Conservation (phyloP, 2,888 invertebrate species). For the Boloria selene region DNA sequence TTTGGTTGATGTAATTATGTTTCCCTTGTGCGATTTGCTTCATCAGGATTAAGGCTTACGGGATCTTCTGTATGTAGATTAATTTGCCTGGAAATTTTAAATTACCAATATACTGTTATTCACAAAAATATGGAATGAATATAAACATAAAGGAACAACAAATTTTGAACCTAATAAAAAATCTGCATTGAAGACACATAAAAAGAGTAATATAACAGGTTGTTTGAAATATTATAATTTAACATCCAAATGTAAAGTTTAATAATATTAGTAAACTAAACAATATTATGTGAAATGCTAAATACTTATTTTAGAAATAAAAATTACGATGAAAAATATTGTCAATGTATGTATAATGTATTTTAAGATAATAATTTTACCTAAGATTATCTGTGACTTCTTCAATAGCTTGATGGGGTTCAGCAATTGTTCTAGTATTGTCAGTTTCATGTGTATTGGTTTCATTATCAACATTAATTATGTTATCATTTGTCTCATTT, state of each 20-base stretch:
- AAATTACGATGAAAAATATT: too few relatives aligned
- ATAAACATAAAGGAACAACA: too few relatives aligned
- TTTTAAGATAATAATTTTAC: constrained; percentile 24
- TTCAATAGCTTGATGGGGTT: constrained; percentile 23
- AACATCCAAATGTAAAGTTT: too few relatives aligned
- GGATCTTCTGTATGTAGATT: constrained; percentile 13
- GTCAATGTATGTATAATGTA: background rate
- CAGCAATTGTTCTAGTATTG: constrained; percentile 8
- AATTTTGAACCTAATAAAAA: too few relatives aligned
- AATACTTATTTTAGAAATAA: too few relatives aligned
- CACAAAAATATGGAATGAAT: too few relatives aligned
- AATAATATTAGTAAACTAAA: too few relatives aligned
- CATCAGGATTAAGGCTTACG: background rate
- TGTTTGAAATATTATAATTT: too few relatives aligned
- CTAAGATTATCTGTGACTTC: constrained; percentile 38
- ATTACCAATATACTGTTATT: too few relatives aligned
- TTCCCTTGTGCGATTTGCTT: background rate
- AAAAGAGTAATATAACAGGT: too few relatives aligned
- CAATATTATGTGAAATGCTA: too few relatives aligned
- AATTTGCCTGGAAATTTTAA: constrained; percentile 24
- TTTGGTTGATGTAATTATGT: background rate
- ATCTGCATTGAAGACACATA: too few relatives aligned
- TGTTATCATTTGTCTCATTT: constrained; percentile 24
- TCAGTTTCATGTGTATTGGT: background rate
- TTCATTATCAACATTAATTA: constrained; percentile 2